A percentile compares a stretch with the other conserved stretches of the same genome.
Evolutionary conservation across 2,797 vertebrate species (phyloP).

Genomic region (Chrosomus eos): DNA sequence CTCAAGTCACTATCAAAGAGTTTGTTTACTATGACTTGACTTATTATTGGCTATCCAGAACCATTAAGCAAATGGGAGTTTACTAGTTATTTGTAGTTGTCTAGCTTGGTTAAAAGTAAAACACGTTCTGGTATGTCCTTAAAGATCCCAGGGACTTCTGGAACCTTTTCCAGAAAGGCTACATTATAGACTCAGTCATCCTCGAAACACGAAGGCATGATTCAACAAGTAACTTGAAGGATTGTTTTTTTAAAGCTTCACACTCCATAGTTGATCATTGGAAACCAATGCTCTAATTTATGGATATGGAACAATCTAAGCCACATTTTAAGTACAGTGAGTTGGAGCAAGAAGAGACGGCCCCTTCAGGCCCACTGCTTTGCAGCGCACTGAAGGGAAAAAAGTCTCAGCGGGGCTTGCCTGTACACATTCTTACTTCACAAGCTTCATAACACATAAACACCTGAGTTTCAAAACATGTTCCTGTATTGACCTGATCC

Average conservation of each 20-base stretch:
- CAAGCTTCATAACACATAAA: constrained; percentile 20
- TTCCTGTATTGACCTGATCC: constrained; percentile 27
- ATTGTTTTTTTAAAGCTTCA: not conserved
- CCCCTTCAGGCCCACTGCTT: not conserved
- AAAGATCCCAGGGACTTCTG: not conserved
- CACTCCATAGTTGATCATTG: not conserved
- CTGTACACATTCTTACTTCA: constrained; percentile 30
- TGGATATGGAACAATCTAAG: not conserved
- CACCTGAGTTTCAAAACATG: constrained; percentile 37
- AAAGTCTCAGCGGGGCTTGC: constrained; percentile 18
- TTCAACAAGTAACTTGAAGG: constrained; percentile 24
- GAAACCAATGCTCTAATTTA: constrained; percentile 1
- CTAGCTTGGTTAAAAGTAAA: not conserved
- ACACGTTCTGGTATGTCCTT: not conserved
- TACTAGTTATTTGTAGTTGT: not conserved
- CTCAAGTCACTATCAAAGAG: constrained; percentile 3
- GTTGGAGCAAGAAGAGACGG: not conserved
- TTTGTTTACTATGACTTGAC: not conserved
- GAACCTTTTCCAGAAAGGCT: constrained; percentile 6
- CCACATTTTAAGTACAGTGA: not conserved
- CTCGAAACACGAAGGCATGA: constrained; percentile 7
- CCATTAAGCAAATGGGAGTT: not conserved
- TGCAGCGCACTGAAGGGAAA: not conserved
- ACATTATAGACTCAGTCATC: not conserved
- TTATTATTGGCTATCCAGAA: not conserved